Base-by-base conservation (phyloP, 2,113 vertebrate species). In the Collichthys lucidus region DNA sequence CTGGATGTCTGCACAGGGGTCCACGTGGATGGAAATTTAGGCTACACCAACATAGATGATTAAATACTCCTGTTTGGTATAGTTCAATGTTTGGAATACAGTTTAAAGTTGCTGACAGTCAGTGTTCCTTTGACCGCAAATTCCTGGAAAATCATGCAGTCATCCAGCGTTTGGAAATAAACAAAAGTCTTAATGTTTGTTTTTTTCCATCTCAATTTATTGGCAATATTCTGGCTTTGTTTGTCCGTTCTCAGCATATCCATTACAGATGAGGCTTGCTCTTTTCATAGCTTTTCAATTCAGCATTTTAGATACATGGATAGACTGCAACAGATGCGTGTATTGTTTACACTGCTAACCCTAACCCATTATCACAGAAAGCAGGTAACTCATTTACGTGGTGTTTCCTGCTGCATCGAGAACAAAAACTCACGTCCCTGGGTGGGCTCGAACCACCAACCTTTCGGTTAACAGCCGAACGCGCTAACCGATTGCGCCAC, bases 381-480 rank as follows among this genome's bases (percentile, higher is more conserved):
- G 11, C 44, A 46, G 44, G 44, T 46, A 11, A 46, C 12, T 46
- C 44, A 44, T 44, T 44, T 44, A 44, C 42, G 0, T 2, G 2
- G 3, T 44, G 42, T 11, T n/a, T n/a, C n/a, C n/a, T n/a, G n/a
- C n/a, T n/a, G n/a, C n/a, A n/a, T n/a, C n/a, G n/a, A n/a, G n/a
- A n/a, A n/a, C n/a, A n/a, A n/a, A 56, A 56, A 56, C 11, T 0
- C 0, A 24, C 85, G 81, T 87, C 85, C 87, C 87, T 89, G 88
- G 88, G 88, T 90, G 88, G 90, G 83, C 88, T 90, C 3, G 86
- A 92, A 92, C 90, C 90, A 92, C 86, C 88, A 90, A 82, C 88
- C 90, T 92, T 84, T 92, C 86, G 78, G 85, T 92, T 90, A 92
- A 92, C 86, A 92, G 90, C 85, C 88, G 83, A 92, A 78, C 78